Percentiles rank a stretch among this genome's conserved stretches.
phyloP scores from a whole-genome alignment of 2,797 vertebrate genomes.

The Kryptopterus vitreolus region DNA sequence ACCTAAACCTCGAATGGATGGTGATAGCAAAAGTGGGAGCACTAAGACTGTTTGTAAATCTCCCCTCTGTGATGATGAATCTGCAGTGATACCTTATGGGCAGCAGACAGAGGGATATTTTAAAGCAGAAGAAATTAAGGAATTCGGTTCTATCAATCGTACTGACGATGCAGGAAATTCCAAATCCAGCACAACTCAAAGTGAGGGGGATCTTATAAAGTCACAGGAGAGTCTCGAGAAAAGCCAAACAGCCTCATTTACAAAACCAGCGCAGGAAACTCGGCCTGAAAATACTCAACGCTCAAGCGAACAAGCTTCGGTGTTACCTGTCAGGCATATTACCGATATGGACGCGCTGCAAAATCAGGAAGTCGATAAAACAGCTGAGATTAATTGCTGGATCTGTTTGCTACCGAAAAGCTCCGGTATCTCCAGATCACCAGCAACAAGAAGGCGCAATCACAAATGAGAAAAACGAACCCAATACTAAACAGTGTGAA shows the following conservation, averaged over 20 bases:
- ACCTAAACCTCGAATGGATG: background rate
- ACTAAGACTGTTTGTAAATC: conserved; percentile 14
- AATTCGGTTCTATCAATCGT: background rate
- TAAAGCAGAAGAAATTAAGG: background rate
- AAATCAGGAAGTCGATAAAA: background rate
- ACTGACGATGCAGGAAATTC: background rate
- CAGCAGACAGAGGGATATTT: background rate
- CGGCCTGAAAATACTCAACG: background rate
- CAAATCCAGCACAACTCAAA: background rate
- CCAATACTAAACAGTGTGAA: background rate
- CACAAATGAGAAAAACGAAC: background rate
- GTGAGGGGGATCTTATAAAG: background rate
- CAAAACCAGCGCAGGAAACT: background rate
- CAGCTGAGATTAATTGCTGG: background rate
- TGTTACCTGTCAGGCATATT: background rate
- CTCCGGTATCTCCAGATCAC: background rate
- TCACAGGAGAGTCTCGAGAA: background rate
- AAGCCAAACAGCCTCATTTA: background rate
- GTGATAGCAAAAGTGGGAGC: background rate
- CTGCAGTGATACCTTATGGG: background rate
- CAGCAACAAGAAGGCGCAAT: background rate
- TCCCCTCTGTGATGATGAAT: conserved; percentile 22
- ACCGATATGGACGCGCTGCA: background rate
- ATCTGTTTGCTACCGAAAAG: background rate
- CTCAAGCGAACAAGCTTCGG: too few relatives aligned